Percentiles rank a stretch among this genome's conserved stretches.
Evolutionary conservation across 2,113 vertebrate genomes (phyloP).

Genomic region (Toxotes chatareus): DNA sequence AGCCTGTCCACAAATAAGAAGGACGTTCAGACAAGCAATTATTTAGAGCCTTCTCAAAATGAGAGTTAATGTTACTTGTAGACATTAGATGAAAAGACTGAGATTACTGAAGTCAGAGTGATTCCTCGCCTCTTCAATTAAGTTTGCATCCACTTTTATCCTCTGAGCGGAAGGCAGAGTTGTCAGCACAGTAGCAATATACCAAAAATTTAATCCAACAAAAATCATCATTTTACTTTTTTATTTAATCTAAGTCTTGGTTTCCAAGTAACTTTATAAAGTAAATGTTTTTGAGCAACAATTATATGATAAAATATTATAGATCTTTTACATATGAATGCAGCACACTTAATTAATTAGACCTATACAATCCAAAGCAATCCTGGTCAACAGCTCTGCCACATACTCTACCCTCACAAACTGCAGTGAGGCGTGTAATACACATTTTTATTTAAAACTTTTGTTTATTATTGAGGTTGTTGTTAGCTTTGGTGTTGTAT

Average conservation of each 20-base stretch:
- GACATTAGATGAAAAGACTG: not conserved
- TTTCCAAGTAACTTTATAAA: not conserved
- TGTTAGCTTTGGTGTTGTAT: not conserved
- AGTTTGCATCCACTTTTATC: constrained; percentile 1
- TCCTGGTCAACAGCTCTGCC: not conserved
- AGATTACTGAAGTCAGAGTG: constrained; percentile 43
- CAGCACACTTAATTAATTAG: no score
- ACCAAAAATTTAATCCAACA: not conserved
- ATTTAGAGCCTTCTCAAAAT: constrained; percentile 14
- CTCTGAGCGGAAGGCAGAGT: constrained; percentile 21
- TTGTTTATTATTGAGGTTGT: not conserved
- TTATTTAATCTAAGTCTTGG: not conserved
- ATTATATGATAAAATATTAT: not conserved
- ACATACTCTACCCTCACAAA: not conserved
- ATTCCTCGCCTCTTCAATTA: constrained; percentile 35
- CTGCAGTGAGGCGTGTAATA: not conserved
- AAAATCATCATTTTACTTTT: not conserved
- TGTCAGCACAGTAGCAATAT: not conserved
- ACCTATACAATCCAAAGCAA: no score
- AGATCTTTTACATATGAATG: not conserved
- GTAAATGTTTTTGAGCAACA: not conserved
- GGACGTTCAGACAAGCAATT: not conserved
- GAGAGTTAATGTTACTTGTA: not conserved
- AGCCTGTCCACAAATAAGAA: constrained; percentile 13
- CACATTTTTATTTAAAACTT: not conserved